Evolutionary conservation across 2,888 invertebrate species (phyloP), one percentile per base, ranked within the genome.

Genomic region (Thera obeliscata): DNA sequence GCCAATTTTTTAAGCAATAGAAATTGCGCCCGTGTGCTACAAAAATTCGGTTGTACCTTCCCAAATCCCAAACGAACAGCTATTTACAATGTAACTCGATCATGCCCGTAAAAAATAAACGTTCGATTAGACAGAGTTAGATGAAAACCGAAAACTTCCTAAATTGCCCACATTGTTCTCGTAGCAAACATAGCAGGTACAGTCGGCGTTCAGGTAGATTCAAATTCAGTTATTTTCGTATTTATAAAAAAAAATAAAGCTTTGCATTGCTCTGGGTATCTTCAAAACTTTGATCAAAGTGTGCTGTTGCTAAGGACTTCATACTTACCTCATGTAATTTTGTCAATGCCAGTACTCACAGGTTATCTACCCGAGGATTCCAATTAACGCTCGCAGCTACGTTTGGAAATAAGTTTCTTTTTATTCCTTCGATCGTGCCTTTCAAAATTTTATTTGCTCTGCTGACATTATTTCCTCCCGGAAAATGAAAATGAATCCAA

Each of bases 351-450:
- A 7, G 2, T 41, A 41, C 41, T 2, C 12, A 22, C 36, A 59
- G 64, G 58, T 38, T 49, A 12, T 22, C 46, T 61, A 68, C 60
- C 57, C 55, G 36, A n/a, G 61, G 65, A 65, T 69, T 69, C 56
- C 59, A 65, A 73, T 71, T 67, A 73, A 66, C 61, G 59, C 54
- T 59, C 66, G 59, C 54, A 7, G 43, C 43, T 46, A 55, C 58
- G 64, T 58, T 58, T 55, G 55, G 38, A 38, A 62, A 62, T 69
- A 12, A 1, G 55, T 50, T 22, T 33, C 33, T 52, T 7, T 64
- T 64, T 43, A 43, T 54, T 55, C 58, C 66, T 52, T 55, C 36
- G 46, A 55, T 8, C 8, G 52, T 52, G 3, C 43, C 33, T 62
- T 38, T 54, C 49, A 64, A 38, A 60, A 33, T 62, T 68, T 67